Conservation (phyloP, 2,888 invertebrate species). For the Limnephilus marmoratus region DNA sequence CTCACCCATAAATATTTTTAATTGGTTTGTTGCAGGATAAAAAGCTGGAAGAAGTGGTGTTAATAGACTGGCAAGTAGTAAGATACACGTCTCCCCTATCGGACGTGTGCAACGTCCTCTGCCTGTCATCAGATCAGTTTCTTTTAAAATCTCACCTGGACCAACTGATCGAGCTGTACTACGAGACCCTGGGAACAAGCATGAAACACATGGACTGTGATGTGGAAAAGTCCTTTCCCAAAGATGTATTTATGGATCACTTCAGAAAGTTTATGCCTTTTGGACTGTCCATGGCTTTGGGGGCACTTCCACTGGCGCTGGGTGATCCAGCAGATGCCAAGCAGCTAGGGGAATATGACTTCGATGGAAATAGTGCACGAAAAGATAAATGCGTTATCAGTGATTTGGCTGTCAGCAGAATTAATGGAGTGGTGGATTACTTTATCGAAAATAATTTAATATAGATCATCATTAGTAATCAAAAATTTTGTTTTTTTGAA, state of each 20-base stretch:
- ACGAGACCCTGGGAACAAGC: constrained; percentile 25
- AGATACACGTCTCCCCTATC: constrained; percentile 51
- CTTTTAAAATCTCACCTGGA: constrained; percentile 16
- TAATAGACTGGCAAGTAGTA: constrained; percentile 58
- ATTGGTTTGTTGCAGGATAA: constrained; percentile 50
- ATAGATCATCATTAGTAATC: not conserved
- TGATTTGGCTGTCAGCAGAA: not conserved
- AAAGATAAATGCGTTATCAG: not conserved
- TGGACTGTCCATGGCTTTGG: not conserved
- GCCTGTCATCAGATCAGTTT: constrained; percentile 38
- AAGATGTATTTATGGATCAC: constrained; percentile 8
- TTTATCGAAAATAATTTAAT: not conserved
- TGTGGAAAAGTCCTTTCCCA: not conserved
- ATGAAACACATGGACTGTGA: constrained; percentile 19
- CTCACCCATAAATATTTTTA: not conserved
- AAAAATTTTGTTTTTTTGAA: too few relatives aligned
- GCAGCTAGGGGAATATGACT: not conserved
- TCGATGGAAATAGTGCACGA: not conserved
- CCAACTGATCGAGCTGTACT: constrained; percentile 49
- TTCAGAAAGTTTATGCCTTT: constrained; percentile 1
- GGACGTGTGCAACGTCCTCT: constrained; percentile 55
- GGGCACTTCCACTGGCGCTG: not conserved
- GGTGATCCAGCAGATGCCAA: not conserved
- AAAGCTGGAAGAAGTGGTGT: not conserved
- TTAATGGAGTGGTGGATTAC: not conserved